Evolutionary conservation across 2,888 invertebrate genomes (phyloP).

Genomic region (Bursaphelenchus okinawaensis): DNA sequence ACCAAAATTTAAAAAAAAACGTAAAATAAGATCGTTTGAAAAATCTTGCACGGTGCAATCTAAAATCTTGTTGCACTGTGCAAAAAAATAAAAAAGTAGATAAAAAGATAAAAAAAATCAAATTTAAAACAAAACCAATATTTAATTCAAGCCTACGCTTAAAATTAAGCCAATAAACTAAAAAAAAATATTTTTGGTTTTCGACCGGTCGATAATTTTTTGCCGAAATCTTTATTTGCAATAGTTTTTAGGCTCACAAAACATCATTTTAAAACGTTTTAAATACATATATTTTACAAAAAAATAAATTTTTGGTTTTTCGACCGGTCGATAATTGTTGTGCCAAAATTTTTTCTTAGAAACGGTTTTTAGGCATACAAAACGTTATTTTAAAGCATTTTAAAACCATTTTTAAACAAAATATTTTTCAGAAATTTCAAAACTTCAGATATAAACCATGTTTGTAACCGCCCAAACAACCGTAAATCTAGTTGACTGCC

Average conservation of each 20-base stretch:
- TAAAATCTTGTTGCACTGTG: background rate
- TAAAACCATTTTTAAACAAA: too few species aligned
- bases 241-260: too few species aligned
- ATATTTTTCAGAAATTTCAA: too few species aligned
- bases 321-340: too few species aligned
- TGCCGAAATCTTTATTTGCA: background rate
- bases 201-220: background rate
- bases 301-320: too few species aligned
- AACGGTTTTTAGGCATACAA: background rate
- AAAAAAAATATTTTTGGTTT: background rate
- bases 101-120: too few species aligned
- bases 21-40: background rate
- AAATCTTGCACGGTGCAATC: background rate
- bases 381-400: constrained; percentile 7
- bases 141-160: background rate
- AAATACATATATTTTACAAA: too few species aligned
- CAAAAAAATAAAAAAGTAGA: background rate
- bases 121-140: too few species aligned
- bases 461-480: background rate
- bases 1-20: background rate
- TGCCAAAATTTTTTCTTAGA: background rate
- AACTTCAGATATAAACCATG: background rate
- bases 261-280: background rate
- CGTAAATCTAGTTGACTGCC: background rate
- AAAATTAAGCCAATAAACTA: background rate